phyloP scores from a whole-genome alignment of 2,888 invertebrate genomes.

The Ichneumoninae sp. region DNA sequence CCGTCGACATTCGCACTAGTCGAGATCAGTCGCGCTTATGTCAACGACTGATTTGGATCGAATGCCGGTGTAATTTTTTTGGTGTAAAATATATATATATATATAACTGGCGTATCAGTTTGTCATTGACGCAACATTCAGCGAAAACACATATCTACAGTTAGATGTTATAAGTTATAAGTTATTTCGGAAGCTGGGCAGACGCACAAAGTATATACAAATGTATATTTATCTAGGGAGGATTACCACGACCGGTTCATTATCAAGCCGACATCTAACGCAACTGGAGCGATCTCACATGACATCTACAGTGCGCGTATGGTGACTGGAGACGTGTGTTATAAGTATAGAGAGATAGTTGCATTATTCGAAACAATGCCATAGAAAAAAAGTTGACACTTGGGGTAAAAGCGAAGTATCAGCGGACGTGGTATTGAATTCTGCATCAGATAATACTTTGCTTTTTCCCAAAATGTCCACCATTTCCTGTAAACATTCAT shows the following conservation, averaged over 20 bases:
- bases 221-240: slow-evolving; percentile 20
- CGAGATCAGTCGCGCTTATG: neutral
- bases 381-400: no score
- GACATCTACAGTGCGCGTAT: neutral
- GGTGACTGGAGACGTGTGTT: neutral
- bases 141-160: slow-evolving; percentile 17
- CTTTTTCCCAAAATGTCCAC: no score
- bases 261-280: slow-evolving; percentile 9
- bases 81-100: neutral
- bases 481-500: no score
- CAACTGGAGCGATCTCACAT: neutral
- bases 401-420: no score
- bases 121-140: slow-evolving; percentile 43
- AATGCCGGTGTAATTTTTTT: slow-evolving; percentile 35
- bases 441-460: neutral
- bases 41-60: slow-evolving; percentile 32
- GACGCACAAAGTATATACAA: neutral
- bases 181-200: slow-evolving; percentile 29
- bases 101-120: neutral
- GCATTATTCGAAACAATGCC: no score
- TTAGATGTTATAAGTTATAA: slow-evolving; percentile 27
- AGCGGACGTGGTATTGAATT: no score
- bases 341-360: no score
- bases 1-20: slow-evolving; percentile 6
- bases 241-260: slow-evolving; percentile 3